phyloP scores from a whole-genome alignment of 2,113 vertebrate genomes.

The Orthonyx spaldingii region DNA sequence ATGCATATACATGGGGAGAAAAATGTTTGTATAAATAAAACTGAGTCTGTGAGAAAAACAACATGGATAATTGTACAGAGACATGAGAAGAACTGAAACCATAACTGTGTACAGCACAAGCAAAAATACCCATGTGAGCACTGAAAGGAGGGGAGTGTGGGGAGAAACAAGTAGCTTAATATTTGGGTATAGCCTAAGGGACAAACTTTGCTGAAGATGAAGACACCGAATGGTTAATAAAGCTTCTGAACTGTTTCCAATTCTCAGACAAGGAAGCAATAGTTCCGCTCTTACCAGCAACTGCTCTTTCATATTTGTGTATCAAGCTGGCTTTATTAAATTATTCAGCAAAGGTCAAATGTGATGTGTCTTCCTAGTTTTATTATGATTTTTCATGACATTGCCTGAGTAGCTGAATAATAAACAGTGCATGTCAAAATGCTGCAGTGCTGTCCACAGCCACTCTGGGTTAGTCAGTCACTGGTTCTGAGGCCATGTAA shows the following conservation, averaged over 20 bases:
- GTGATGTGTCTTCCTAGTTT: slow-evolving; percentile 61
- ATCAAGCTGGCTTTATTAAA: slow-evolving; percentile 69
- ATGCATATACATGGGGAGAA: not conserved
- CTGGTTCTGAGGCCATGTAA: not conserved
- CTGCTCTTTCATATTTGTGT: slow-evolving; percentile 64
- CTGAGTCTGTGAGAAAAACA: not conserved
- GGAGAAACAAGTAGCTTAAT: slow-evolving; percentile 15
- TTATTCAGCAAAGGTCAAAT: slow-evolving; percentile 76
- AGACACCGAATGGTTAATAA: slow-evolving; percentile 68
- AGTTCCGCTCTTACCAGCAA: slow-evolving; percentile 69
- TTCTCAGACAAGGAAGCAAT: slow-evolving; percentile 66
- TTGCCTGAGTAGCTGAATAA: slow-evolving; percentile 57
- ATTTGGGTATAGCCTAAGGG: slow-evolving; percentile 39
- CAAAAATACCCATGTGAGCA: not conserved
- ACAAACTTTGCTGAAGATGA: slow-evolving; percentile 40
- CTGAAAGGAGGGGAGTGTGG: not conserved
- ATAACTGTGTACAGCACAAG: slow-evolving; percentile 3
- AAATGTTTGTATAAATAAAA: not conserved
- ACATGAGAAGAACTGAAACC: slow-evolving; percentile 5
- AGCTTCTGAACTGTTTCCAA: slow-evolving; percentile 66
- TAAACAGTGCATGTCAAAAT: slow-evolving; percentile 28
- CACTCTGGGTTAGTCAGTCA: not conserved
- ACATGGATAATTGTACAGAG: not conserved
- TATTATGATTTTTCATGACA: slow-evolving; percentile 70
- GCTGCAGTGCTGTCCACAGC: not conserved